Evolutionary conservation across 1,140 invertebrate genomes (phyloP), one percentile per base, ranked within the genome.

Genomic region (Elysia chlorotica): DNA sequence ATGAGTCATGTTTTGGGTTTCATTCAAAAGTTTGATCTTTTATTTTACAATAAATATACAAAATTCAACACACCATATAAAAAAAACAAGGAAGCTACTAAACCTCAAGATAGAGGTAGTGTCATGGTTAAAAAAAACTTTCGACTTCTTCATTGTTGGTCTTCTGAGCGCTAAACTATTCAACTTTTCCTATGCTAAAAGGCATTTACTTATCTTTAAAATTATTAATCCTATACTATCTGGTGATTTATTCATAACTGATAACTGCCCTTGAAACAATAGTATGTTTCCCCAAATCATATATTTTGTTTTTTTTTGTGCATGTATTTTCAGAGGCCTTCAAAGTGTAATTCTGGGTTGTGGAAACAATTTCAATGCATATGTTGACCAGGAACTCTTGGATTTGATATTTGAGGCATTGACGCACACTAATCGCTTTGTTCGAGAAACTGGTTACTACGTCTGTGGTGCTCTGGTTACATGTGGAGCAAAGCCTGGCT

Each of bases 391-490:
- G 75, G 88, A 90, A 30, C 80, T 91, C 37, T 69, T 91, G 31
- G 82, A 89, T 36, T 79, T 90, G 4, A 86, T 90, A 53, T 89
- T 90, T 69, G 75, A 83, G 38, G 84, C 89, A 5, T 76, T 90
- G 31, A 84, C 76, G 2, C 90, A 91, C 78, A 88, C 88, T 30
- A 90, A 90, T 81, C 84, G 90, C 68, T 91, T 90, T 85, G 89
- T 90, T 10, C 72, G 90, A 72, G 90, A 91, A 79, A 90, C 89
- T 48, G 89, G 89, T 10, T 91, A 86, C 79, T 89, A 88, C 78
- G 88, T 90, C 21, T 89, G 88, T 80, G 81, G 86, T 25, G 84
- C 89, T 19, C 79, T 90, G n/a, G 87, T 91, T 6, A 79, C 81
- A 33, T 89, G 87, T 79, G 88, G 87, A 35, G 72, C 79, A 1